phyloP scores from a whole-genome alignment of 2,888 invertebrate genomes.

The Napeogenes sylphis region DNA sequence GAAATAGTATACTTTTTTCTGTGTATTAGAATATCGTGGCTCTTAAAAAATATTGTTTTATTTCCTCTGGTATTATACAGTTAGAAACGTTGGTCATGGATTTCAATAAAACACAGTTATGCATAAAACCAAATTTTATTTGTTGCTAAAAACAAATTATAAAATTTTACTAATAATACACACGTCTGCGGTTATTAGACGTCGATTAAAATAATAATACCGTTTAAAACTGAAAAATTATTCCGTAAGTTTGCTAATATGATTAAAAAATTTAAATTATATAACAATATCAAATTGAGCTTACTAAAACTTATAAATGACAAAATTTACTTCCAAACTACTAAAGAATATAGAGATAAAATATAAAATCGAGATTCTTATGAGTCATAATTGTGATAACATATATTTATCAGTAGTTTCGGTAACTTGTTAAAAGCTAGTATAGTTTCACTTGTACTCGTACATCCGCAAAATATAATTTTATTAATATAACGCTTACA shows the following conservation, averaged over 20 bases:
- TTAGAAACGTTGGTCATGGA: neutral
- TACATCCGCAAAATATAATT: neutral
- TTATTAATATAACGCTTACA: neutral
- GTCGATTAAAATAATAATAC: neutral
- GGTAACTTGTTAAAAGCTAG: neutral
- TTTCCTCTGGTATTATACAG: neutral
- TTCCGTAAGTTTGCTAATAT: too few species aligned
- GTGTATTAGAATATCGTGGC: neutral
- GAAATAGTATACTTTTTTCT: constrained; percentile 11
- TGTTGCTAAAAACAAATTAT: constrained; percentile 10
- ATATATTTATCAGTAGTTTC: neutral
- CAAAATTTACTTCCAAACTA: too few species aligned
- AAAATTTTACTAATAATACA: constrained; percentile 14
- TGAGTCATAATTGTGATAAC: neutral
- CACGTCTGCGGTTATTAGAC: constrained; percentile 1
- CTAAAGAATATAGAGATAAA: too few species aligned
- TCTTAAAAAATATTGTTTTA: neutral
- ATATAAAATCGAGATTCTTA: neutral
- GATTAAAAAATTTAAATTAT: too few species aligned
- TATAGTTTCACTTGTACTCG: neutral
- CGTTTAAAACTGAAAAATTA: neutral
- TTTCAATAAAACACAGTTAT: constrained; percentile 7
- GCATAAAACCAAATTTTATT: constrained; percentile 27
- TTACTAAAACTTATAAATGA: too few species aligned
- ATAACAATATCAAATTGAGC: too few species aligned